These are phyloP conservation scores for Leptoteleia sp. DNA, from an alignment of 1,140 invertebrate species.

Conservation along the genomic window DNA sequence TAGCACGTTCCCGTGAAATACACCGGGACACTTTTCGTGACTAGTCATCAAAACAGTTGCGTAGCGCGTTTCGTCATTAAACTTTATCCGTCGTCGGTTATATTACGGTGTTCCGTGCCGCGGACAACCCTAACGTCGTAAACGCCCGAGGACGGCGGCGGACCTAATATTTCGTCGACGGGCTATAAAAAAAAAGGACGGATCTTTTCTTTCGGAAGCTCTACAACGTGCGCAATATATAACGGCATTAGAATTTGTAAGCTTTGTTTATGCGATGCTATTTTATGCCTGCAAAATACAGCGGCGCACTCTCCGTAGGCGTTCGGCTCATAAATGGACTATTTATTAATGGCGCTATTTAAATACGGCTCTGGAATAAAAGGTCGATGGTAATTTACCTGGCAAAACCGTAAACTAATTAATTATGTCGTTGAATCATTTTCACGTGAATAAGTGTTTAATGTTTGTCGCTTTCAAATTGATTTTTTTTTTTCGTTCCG, in stretches of 20 bases:
- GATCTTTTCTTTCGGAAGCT: slow-evolving; percentile 33
- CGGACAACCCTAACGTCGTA: slow-evolving; percentile 44
- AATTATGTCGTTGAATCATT: no score
- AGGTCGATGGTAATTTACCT: no score
- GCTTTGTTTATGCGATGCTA: slow-evolving; percentile 39
- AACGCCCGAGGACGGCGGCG: slow-evolving; percentile 23
- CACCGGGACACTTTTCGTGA: slow-evolving; percentile 49
- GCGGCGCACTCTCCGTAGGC: neutral
- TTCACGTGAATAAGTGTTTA: no score
- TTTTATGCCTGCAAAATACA: slow-evolving; percentile 2
- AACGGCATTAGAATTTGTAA: slow-evolving; percentile 49
- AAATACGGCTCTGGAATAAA: no score
- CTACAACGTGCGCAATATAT: slow-evolving; percentile 40
- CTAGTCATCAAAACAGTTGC: slow-evolving; percentile 48
- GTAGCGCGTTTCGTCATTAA: slow-evolving; percentile 35
- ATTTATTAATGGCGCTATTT: slow-evolving; percentile 15
- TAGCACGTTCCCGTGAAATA: slow-evolving; percentile 28
- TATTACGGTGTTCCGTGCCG: slow-evolving; percentile 39
- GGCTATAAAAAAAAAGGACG: slow-evolving; percentile 53
- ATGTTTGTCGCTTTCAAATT: no score
- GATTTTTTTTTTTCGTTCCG: no score
- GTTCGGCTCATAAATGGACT: slow-evolving; percentile 3
- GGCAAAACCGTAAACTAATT: no score
- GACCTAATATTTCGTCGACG: slow-evolving; percentile 55
- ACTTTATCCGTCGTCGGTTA: slow-evolving; percentile 49